These are phyloP conservation scores for Alexandromys fortis DNA, from an alignment of 2,113 vertebrate genomes.

Conservation along the genomic window DNA sequence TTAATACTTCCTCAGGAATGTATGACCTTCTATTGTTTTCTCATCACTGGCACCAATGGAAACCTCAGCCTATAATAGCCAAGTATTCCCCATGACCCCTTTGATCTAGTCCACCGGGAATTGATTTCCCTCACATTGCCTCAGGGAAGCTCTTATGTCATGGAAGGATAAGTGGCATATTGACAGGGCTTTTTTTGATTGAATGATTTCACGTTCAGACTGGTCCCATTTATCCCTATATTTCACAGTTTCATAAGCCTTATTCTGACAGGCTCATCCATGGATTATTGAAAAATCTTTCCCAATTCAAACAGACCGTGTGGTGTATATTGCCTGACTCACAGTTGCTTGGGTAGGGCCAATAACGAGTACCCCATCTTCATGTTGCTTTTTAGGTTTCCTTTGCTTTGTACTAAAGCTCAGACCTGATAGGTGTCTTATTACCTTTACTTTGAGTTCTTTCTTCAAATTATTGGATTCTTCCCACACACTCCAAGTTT, in stretches of 20 bases:
- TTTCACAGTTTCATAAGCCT: not conserved
- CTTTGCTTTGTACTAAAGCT: not conserved
- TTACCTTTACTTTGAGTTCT: not conserved
- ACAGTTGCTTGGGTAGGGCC: too few species aligned
- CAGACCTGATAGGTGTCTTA: not conserved
- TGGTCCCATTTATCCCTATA: not conserved
- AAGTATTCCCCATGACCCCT: too few species aligned
- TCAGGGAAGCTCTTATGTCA: not conserved
- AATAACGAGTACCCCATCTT: not conserved
- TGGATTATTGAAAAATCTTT: not conserved
- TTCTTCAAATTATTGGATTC: not conserved
- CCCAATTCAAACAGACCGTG: not conserved
- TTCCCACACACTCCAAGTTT: not conserved
- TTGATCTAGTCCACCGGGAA: not conserved
- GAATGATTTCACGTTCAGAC: not conserved
- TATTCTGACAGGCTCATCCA: too few species aligned
- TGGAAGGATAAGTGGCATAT: not conserved
- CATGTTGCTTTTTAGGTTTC: not conserved
- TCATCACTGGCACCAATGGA: too few species aligned
- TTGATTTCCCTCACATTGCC: not conserved
- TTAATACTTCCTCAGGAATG: not conserved
- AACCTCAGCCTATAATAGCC: not conserved
- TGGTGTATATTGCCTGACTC: not conserved
- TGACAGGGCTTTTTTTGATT: not conserved
- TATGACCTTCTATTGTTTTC: not conserved